Conservation (phyloP, 2,888 invertebrate species). For the Morpho achilles region DNA sequence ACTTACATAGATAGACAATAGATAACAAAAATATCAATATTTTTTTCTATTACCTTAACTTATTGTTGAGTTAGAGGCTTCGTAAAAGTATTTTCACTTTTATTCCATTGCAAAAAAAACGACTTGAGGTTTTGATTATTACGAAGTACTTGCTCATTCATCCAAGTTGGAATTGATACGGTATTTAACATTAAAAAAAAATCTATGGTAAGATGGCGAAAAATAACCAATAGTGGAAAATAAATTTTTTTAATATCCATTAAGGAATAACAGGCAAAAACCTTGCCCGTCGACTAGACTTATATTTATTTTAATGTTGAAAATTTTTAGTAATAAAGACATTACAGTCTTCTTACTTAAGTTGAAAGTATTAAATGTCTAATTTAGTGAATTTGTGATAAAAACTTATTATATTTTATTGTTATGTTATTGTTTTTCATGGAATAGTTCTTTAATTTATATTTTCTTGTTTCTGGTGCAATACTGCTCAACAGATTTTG, state of each 20-base stretch:
- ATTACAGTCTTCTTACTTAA: constrained; percentile 22
- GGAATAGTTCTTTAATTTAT: constrained; percentile 5
- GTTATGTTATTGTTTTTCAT: constrained; percentile 13
- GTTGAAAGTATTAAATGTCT: constrained; percentile 15
- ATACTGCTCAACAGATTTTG: constrained; percentile 50
- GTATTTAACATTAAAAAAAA: no score
- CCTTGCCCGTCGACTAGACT: neutral
- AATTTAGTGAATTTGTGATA: constrained; percentile 25
- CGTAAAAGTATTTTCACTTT: no score
- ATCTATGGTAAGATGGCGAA: no score
- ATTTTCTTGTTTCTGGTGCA: constrained; percentile 25
- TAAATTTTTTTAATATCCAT: no score
- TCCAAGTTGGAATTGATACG: no score
- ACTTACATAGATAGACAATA: neutral
- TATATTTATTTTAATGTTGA: neutral
- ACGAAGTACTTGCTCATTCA: no score
- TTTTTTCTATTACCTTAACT: no score
- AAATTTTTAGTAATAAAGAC: constrained; percentile 7
- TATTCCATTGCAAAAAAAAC: no score
- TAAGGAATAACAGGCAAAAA: no score
- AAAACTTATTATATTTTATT: constrained; percentile 20
- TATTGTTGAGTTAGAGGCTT: no score
- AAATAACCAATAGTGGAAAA: no score
- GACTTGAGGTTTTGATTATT: no score
- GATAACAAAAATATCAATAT: neutral